Conservation (phyloP, 2,113 vertebrate genomes). For the Stictonetta naevosa region DNA sequence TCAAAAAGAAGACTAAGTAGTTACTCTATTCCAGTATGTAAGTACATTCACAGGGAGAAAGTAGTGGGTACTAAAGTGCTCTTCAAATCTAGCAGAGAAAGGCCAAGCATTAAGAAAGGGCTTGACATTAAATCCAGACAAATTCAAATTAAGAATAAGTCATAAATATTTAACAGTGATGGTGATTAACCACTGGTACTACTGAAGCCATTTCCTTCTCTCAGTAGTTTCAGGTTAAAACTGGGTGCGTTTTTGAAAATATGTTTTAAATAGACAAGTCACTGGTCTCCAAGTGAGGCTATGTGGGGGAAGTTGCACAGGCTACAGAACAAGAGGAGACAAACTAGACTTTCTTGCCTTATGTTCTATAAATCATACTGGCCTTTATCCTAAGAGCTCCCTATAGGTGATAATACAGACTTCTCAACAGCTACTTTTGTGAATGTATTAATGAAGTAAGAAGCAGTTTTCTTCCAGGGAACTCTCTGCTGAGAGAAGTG, state of each 20-base stretch:
- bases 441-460: no score
- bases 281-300: neutral
- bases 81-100: neutral
- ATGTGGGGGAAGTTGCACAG: neutral
- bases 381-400: neutral
- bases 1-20: neutral
- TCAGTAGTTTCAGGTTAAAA: neutral
- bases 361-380: neutral
- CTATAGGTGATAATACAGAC: neutral
- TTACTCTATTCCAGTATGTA: neutral
- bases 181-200: neutral
- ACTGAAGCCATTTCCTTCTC: neutral
- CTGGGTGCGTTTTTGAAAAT: neutral
- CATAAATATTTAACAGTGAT: constrained; percentile 1
- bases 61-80: neutral
- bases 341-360: neutral
- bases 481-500: no score
- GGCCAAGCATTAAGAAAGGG: neutral
- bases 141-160: constrained; percentile 2
- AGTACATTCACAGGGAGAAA: neutral
- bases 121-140: neutral
- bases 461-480: neutral
- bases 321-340: neutral
- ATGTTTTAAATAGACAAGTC: neutral
- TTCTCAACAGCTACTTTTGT: neutral